A percentile compares a stretch with the other conserved stretches of the same genome.
Conservation (phyloP, 2,888 invertebrate species). For the Polyommatus icarus region DNA sequence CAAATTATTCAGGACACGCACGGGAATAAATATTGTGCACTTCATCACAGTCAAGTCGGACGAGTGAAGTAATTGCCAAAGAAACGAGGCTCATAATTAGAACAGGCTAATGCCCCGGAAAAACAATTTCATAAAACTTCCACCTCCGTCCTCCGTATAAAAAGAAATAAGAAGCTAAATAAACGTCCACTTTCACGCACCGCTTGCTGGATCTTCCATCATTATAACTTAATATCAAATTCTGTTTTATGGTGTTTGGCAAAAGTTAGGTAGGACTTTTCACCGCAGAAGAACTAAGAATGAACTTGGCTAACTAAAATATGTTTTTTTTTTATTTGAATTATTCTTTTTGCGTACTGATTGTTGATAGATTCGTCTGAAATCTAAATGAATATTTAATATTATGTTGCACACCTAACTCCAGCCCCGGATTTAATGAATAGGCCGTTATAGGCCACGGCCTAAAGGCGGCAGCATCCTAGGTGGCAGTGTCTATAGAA, state of each 20-base stretch:
- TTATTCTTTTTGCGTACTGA: too few species aligned
- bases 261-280: conserved; percentile 30
- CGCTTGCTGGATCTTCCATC: conserved; percentile 43
- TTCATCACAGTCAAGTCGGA: conserved; percentile 74
- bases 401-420: too few species aligned
- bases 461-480: too few species aligned
- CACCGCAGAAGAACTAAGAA: background rate
- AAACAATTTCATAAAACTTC: conserved; percentile 80
- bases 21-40: conserved; percentile 53
- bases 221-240: conserved; percentile 20
- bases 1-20: conserved; percentile 26
- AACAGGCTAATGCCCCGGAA: conserved; percentile 74
- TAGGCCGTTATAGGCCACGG: too few species aligned
- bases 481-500: too few species aligned
- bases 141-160: conserved; percentile 64
- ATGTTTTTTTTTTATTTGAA: too few species aligned
- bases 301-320: too few species aligned
- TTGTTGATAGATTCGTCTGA: too few species aligned
- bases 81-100: conserved; percentile 71
- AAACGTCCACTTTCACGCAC: conserved; percentile 68
- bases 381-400: too few species aligned
- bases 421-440: too few species aligned
- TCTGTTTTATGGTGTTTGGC: conserved; percentile 23
- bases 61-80: conserved; percentile 72
- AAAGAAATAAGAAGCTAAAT: conserved; percentile 75